A percentile compares a stretch with the other conserved stretches of the same genome.
Evolutionary conservation across 2,888 invertebrate species (phyloP).

Genomic region (Metalampra italica): DNA sequence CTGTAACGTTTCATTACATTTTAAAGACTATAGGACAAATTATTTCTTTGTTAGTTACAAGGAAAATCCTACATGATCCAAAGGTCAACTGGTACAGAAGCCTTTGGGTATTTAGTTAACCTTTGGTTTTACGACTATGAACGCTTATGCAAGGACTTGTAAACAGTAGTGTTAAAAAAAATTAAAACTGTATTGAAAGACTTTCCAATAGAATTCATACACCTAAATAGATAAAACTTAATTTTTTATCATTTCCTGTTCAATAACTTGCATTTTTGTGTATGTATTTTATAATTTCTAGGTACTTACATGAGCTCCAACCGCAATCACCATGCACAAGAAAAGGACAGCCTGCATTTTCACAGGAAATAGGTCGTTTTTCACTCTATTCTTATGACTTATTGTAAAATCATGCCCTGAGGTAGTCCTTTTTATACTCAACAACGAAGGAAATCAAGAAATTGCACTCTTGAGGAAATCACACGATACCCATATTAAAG

Average conservation of each 20-base stretch:
- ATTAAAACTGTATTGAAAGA: too few relatives aligned
- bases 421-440: conserved; percentile 32
- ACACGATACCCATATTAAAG: conserved; percentile 7
- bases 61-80: background rate
- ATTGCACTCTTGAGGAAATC: conserved; percentile 9
- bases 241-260: too few relatives aligned
- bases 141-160: too few relatives aligned
- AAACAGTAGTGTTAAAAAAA: too few relatives aligned
- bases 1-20: conserved; percentile 25
- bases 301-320: conserved; percentile 35
- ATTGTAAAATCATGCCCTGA: conserved; percentile 9
- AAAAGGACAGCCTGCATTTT: conserved; percentile 29
- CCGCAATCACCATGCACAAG: conserved; percentile 36
- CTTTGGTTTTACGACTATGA: too few relatives aligned
- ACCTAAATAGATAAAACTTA: too few relatives aligned
- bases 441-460: conserved; percentile 35
- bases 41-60: background rate
- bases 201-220: too few relatives aligned
- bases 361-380: background rate
- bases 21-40: background rate
- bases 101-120: too few relatives aligned
- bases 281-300: too few relatives aligned
- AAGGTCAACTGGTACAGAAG: too few relatives aligned
- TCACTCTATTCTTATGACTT: conserved; percentile 11
- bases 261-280: background rate